Evolutionary conservation across 2,113 vertebrate species (phyloP).

Genomic region (Alces alces): DNA sequence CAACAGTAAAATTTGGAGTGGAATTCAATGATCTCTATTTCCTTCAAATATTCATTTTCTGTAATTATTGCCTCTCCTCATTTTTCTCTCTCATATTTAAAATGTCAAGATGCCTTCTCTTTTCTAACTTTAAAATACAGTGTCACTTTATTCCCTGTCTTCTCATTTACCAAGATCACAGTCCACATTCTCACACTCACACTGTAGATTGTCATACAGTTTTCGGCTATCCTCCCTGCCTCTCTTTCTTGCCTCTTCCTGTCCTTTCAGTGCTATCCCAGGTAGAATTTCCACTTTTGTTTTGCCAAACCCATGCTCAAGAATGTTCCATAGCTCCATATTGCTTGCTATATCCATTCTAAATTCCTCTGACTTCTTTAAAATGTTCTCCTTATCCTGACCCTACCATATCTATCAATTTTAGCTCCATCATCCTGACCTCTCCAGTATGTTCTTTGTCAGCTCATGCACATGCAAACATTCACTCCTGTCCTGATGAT

Average conservation of each 20-base stretch:
- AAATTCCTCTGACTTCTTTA: neutral
- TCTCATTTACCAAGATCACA: neutral
- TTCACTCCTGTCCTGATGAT: neutral
- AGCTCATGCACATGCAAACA: neutral
- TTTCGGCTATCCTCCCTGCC: neutral
- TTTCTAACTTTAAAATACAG: neutral
- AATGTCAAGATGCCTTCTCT: neutral
- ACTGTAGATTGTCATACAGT: rapidly evolving
- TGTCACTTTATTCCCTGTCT: neutral
- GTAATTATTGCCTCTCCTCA: neutral
- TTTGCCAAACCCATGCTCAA: no score
- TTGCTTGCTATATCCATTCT: neutral
- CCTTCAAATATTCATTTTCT: neutral
- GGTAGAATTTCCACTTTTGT: neutral
- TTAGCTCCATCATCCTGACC: neutral
- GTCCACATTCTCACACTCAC: no score
- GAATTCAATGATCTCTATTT: neutral
- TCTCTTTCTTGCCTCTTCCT: neutral
- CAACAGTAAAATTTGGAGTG: neutral
- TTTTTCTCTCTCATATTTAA: neutral
- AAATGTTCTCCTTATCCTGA: neutral
- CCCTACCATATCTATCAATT: neutral
- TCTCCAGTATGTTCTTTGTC: neutral
- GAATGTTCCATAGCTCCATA: neutral
- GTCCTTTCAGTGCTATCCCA: neutral